Conservation (phyloP, 2,888 invertebrate species). For the Campoplex capitator region DNA sequence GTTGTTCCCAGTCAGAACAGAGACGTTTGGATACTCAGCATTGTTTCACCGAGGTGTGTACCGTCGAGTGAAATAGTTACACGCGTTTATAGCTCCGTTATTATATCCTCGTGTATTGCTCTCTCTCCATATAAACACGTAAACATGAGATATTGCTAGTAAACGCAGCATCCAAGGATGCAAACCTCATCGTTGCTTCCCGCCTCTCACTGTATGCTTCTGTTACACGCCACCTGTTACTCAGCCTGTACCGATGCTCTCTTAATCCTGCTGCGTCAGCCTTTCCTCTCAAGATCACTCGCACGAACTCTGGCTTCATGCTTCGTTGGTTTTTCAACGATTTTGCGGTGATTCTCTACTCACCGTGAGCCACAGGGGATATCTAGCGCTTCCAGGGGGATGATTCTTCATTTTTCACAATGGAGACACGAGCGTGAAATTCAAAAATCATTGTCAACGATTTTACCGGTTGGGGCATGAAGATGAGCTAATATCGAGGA, state of each 20-base stretch:
- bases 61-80: conserved; percentile 61
- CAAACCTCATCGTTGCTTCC: background rate
- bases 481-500: background rate
- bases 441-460: background rate
- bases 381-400: background rate
- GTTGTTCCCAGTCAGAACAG: conserved; percentile 16
- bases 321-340: conserved; percentile 1
- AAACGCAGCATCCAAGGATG: conserved; percentile 28
- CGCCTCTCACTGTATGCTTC: conserved; percentile 15
- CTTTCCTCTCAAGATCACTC: conserved; percentile 52
- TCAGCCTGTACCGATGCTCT: conserved; percentile 57
- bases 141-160: conserved; percentile 9
- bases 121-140: background rate
- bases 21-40: conserved; percentile 72
- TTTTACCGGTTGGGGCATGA: background rate
- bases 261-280: conserved; percentile 71
- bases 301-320: conserved; percentile 20
- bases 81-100: conserved; percentile 51
- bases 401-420: background rate
- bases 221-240: conserved; percentile 77
- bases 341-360: background rate
- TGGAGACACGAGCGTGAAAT: background rate
- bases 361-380: background rate
- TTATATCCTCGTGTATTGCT: conserved; percentile 40
- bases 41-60: conserved; percentile 70